Percentiles rank a stretch among this genome's conserved stretches.
These are phyloP conservation scores for Hermaeophaga mercurialis DNA, from an alignment of 2,888 invertebrate species.

Conservation along the genomic window DNA sequence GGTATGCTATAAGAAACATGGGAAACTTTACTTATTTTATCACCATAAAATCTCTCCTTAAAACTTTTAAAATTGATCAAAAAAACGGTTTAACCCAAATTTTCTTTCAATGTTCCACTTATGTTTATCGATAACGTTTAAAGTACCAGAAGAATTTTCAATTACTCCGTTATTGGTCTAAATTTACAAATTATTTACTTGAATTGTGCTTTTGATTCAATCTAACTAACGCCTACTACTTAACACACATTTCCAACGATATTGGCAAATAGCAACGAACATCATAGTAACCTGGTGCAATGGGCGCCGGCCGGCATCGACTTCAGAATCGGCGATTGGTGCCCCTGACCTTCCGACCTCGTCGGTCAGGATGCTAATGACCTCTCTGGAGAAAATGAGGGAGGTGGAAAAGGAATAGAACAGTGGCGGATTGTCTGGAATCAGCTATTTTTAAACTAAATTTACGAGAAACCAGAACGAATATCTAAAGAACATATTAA, in stretches of 20 bases:
- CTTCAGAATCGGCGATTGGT: slow-evolving; percentile 28
- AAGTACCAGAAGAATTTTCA: no score
- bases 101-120: no score
- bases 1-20: no score
- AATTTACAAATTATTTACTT: not conserved
- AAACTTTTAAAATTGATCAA: no score
- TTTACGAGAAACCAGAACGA: no score
- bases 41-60: no score
- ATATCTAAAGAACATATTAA: no score
- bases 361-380: slow-evolving; percentile 44
- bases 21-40: no score
- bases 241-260: slow-evolving; percentile 4
- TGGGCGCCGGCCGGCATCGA: slow-evolving; percentile 18
- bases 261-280: slow-evolving; percentile 3
- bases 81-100: no score
- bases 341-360: slow-evolving; percentile 47
- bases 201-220: not conserved
- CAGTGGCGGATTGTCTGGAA: not conserved
- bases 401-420: not conserved
- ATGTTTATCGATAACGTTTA: no score
- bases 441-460: no score
- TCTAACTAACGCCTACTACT: slow-evolving; percentile 6
- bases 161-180: no score
- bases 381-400: slow-evolving; percentile 30
- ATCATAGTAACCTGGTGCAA: slow-evolving; percentile 20